Percentiles rank a stretch among this genome's conserved stretches.
Evolutionary conservation across 2,888 invertebrate genomes (phyloP).

Genomic region (Neocrepidodera transversa): DNA sequence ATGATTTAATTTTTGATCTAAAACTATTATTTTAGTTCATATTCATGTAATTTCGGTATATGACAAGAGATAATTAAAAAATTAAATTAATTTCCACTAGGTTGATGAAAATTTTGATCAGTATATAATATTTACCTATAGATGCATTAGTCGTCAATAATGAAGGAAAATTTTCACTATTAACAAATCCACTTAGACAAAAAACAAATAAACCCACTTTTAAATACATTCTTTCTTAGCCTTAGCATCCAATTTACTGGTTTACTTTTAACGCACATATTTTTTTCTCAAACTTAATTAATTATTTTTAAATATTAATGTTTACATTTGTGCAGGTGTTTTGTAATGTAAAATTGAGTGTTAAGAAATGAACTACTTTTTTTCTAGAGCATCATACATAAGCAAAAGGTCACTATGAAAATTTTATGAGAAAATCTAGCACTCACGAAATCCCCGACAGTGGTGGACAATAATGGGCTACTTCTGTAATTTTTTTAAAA

Average conservation of each 20-base stretch:
- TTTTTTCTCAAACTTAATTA: neutral
- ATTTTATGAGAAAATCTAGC: slow-evolving; percentile 3
- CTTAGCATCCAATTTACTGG: slow-evolving; percentile 12
- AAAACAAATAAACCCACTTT: slow-evolving; percentile 37
- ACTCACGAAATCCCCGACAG: neutral
- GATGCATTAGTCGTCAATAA: slow-evolving; percentile 76
- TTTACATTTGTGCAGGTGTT: slow-evolving; percentile 11
- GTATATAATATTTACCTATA: slow-evolving; percentile 70
- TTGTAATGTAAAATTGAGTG: neutral
- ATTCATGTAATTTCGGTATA: no score
- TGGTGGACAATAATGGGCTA: no score
- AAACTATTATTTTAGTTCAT: no score
- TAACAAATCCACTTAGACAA: slow-evolving; percentile 6
- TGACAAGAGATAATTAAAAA: no score
- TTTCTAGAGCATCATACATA: neutral
- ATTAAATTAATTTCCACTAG: no score
- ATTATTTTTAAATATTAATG: slow-evolving; percentile 11
- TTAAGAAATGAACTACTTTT: neutral
- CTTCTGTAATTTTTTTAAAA: no score
- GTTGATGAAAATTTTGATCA: no score
- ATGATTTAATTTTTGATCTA: no score
- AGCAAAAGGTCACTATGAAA: neutral
- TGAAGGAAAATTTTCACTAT: slow-evolving; percentile 72
- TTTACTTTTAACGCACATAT: slow-evolving; percentile 2
- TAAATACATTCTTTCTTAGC: slow-evolving; percentile 18